Conservation (phyloP, 2,113 vertebrate species). For the Globicephala melas region DNA sequence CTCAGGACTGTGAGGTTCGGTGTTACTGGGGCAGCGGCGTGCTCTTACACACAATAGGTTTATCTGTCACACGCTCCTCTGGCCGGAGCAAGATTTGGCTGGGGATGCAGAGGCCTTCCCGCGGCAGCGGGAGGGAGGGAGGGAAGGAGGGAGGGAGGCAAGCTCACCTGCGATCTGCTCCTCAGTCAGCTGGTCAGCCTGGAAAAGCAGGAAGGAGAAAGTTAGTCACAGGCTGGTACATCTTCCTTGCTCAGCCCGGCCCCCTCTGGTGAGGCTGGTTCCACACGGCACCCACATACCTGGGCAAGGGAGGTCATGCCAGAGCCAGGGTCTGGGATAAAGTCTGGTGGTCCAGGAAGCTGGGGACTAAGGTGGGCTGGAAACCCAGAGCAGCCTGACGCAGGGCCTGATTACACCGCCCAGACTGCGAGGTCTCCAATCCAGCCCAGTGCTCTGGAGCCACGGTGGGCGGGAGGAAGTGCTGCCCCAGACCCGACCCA, state of each 20-base stretch:
- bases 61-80: neutral
- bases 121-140: neutral
- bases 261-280: neutral
- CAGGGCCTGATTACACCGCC: neutral
- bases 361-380: neutral
- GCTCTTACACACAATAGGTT: neutral
- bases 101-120: neutral
- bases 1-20: neutral
- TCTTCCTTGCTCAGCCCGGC: rapidly evolving
- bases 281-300: neutral
- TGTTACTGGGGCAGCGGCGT: rapidly evolving
- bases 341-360: neutral
- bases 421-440: neutral
- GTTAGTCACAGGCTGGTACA: neutral
- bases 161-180: conserved; percentile 93
- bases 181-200: conserved; percentile 94
- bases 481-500: neutral
- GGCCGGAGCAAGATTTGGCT: neutral
- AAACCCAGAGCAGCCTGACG: neutral
- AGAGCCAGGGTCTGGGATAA: neutral
- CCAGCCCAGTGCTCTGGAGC: neutral
- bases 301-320: neutral
- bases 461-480: neutral
- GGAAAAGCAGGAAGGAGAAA: conserved; percentile 60
- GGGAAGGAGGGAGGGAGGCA: no score